Base-by-base conservation (phyloP, 2,113 vertebrate species). In the Leucopsar rothschildi region DNA sequence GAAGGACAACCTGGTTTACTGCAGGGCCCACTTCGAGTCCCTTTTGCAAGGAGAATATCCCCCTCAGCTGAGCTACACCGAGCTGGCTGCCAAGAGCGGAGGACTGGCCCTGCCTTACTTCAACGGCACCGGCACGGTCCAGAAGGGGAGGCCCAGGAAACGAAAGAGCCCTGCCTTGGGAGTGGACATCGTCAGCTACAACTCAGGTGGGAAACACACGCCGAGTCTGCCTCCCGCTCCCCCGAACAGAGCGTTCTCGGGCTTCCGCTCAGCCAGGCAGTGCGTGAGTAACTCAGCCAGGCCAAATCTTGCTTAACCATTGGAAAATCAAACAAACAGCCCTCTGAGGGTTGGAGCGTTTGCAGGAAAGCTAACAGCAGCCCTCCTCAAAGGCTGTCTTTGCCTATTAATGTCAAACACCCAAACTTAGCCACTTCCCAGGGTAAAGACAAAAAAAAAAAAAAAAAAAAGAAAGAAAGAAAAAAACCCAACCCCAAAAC, bases 1-100 rank as follows among this genome's bases (percentile, higher is more conserved):
- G 99, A 99, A 99, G 98, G 99, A 99, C 98, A 99, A 98, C 98
- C 98, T 99, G 97, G 99, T 99, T 95, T 99, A 99, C 98, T 99
- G 99, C 97, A 98, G 99, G 72, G 98, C 98, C 70, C 99, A 99
- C 97, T 99, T 99, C 97, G 99, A 99, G 98, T 98, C 98, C 90
- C 98, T 99, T 96, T 98, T 99, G 96, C 99, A 99, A 96, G 99
- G 98, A 92, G 99, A 99, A 92, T 99, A 99, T 33, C 98, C 99
- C 52, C 98, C 98, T 17, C 99, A 99, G 97, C 98, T 99, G 93
- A 99, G 98, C 98, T 99, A 99, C 97, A 99, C 99, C 5, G 99
- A 99, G 98, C 98, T 99, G 97, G 99, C 99, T 5, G 99, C 99
- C 94, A 99, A 99, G 97, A 98, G 99, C 71, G 99, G 98, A 64